Evolutionary conservation across 2,113 vertebrate species (phyloP).

Genomic region (Gasterosteus nipponicus): DNA sequence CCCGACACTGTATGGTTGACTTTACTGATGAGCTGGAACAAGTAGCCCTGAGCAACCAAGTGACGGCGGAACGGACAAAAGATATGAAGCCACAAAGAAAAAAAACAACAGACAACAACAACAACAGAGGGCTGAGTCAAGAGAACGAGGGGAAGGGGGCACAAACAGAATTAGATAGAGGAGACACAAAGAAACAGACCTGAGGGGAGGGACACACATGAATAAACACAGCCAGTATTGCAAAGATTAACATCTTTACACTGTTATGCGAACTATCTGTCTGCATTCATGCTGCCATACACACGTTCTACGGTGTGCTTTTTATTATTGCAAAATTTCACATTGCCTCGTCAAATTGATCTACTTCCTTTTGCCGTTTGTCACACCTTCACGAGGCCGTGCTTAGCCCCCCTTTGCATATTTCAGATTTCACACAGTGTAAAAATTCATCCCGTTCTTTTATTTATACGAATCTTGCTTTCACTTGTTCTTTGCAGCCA

Average conservation of each 20-base stretch:
- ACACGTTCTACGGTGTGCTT: not conserved
- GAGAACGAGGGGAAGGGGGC: conserved; percentile 27
- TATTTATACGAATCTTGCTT: not conserved
- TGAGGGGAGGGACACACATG: conserved; percentile 31
- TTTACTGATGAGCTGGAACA: conserved; percentile 60
- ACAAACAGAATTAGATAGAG: conserved; percentile 50
- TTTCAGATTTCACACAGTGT: not conserved
- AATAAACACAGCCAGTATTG: conserved; percentile 26
- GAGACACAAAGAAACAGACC: conserved; percentile 48
- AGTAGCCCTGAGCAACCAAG: conserved; percentile 50
- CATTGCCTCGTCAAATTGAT: conserved; percentile 22
- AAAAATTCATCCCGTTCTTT: not conserved
- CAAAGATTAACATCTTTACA: conserved; percentile 23
- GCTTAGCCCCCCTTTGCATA: conserved; percentile 1
- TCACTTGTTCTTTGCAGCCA: not conserved
- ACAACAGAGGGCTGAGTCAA: conserved; percentile 33
- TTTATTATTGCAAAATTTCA: conserved; percentile 4
- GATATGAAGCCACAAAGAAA: conserved; percentile 34
- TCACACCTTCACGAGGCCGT: not conserved
- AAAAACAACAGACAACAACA: not conserved
- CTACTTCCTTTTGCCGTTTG: not conserved
- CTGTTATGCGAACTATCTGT: not conserved
- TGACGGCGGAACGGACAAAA: conserved; percentile 44
- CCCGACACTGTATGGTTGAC: conserved; percentile 31
- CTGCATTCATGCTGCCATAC: not conserved